Conservation (phyloP, 2,888 invertebrate species). For the Pomacea canaliculata region DNA sequence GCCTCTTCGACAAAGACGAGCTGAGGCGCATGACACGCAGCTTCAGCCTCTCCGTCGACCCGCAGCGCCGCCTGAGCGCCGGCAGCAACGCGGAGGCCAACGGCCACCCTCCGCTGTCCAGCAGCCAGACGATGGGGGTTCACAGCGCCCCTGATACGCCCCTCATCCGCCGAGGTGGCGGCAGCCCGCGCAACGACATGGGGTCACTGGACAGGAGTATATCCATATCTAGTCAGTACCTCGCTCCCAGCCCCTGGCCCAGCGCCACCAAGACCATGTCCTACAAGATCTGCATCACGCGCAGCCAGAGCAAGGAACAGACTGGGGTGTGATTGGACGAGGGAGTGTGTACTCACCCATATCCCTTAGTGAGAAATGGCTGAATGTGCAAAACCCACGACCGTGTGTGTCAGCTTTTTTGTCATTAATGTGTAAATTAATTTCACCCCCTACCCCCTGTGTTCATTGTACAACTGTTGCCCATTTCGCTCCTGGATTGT, state of each 20-base stretch:
- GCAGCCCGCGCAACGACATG: not conserved
- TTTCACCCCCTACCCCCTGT: too few relatives aligned
- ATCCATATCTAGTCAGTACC: not conserved
- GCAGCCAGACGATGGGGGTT: not conserved
- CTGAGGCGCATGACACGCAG: conserved; percentile 48
- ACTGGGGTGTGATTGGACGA: too few relatives aligned
- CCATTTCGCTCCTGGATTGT: too few relatives aligned
- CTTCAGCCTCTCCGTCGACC: conserved; percentile 55
- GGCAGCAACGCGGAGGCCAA: conserved; percentile 36
- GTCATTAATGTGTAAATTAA: too few relatives aligned
- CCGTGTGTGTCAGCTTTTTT: too few relatives aligned
- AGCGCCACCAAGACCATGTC: not conserved
- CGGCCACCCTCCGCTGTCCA: conserved; percentile 7
- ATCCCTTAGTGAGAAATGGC: too few relatives aligned
- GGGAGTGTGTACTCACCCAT: too few relatives aligned
- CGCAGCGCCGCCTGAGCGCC: conserved; percentile 39
- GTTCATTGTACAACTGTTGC: too few relatives aligned
- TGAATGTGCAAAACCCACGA: too few relatives aligned
- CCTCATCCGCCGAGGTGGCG: not conserved
- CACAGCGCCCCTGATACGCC: not conserved
- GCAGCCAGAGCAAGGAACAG: conserved; percentile 3
- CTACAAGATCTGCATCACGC: too few relatives aligned
- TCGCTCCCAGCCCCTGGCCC: not conserved
- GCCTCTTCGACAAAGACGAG: conserved; percentile 53
- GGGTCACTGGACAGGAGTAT: not conserved